These are phyloP conservation scores for Erpornis zantholeuca DNA, from an alignment of 2,113 vertebrate species.

Conservation along the genomic window DNA sequence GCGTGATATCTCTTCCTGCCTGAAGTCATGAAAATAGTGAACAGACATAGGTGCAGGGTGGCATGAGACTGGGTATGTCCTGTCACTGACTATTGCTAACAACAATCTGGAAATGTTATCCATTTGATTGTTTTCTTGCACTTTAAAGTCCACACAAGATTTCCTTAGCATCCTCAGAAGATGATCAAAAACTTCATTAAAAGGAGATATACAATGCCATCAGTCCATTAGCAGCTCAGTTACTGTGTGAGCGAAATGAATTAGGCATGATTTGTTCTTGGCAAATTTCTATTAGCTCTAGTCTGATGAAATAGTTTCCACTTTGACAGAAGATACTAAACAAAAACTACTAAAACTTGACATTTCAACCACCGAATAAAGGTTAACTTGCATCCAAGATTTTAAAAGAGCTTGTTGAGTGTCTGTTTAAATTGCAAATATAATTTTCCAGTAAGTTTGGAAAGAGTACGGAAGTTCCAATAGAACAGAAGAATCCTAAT, in stretches of 20 bases:
- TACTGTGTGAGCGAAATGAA: neutral
- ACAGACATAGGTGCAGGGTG: neutral
- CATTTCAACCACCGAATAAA: slow-evolving; percentile 42
- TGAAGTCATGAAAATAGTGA: neutral
- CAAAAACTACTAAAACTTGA: slow-evolving; percentile 45
- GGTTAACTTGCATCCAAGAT: neutral
- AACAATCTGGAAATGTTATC: neutral
- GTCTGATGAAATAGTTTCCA: slow-evolving; percentile 42
- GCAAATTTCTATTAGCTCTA: neutral
- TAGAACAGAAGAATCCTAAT: neutral
- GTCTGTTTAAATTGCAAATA: neutral
- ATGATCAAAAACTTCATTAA: neutral
- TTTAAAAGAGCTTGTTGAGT: neutral
- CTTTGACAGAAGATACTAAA: neutral
- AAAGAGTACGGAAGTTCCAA: neutral
- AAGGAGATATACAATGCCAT: neutral
- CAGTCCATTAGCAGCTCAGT: neutral
- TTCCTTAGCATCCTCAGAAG: neutral
- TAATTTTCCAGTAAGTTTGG: slow-evolving; percentile 33
- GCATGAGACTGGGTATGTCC: neutral
- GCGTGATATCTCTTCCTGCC: neutral
- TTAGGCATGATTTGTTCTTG: neutral
- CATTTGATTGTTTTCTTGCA: neutral
- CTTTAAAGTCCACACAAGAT: neutral
- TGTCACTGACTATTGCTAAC: neutral